A percentile compares a stretch with the other conserved stretches of the same genome.
Conservation (phyloP, 2,888 invertebrate species). For the Drosophila subsilvestris region DNA sequence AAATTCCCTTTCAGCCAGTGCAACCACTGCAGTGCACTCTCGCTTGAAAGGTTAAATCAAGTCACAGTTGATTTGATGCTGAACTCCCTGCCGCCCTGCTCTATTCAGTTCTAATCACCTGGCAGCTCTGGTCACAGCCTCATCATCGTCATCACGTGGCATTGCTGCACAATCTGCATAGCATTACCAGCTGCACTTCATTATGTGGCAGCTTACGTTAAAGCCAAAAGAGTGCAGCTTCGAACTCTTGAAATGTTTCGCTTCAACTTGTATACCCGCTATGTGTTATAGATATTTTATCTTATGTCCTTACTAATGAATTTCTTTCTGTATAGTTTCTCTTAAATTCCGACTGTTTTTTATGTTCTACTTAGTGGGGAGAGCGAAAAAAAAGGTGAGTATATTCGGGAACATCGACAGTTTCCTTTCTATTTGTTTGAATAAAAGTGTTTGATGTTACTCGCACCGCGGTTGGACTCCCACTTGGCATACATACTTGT, state of each 20-base stretch:
- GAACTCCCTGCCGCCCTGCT: conserved; percentile 12
- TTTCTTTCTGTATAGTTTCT: too few species aligned
- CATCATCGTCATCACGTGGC: conserved; percentile 22
- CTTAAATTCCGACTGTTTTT: too few species aligned
- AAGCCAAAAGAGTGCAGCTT: conserved; percentile 15
- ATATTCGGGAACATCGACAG: not conserved
- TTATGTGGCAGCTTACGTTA: conserved; percentile 23
- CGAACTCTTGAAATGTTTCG: conserved; percentile 20
- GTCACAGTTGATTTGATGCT: conserved; percentile 40
- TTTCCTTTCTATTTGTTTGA: not conserved
- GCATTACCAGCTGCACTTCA: conserved; percentile 31
- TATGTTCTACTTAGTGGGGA: too few species aligned
- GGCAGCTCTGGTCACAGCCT: conserved; percentile 27
- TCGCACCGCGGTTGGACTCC: not conserved
- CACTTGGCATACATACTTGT: conserved; percentile 34
- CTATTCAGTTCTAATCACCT: conserved; percentile 44
- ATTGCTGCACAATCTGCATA: conserved; percentile 35
- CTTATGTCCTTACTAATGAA: too few species aligned
- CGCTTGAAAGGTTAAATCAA: conserved; percentile 43
- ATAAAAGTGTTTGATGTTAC: conserved; percentile 20
- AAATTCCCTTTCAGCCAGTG: not conserved
- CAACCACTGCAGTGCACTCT: conserved; percentile 13
- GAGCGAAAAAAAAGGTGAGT: not conserved
- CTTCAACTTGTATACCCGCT: not conserved
- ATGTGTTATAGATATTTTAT: not conserved